phyloP scores from a whole-genome alignment of 2,797 vertebrate genomes.

The Taenioides sp. region DNA sequence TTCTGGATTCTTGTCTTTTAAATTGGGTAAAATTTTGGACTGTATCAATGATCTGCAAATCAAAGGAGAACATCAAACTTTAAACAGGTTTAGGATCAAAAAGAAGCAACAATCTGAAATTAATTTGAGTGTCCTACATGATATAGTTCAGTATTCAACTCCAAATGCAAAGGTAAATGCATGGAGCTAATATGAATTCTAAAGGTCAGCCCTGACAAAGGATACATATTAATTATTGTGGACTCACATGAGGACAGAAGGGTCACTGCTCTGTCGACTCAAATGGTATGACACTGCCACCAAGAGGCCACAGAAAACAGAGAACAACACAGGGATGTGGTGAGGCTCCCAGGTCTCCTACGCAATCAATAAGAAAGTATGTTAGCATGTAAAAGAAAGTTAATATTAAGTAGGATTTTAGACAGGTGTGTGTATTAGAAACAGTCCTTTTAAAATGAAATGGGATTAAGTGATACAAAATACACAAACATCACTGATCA shows the following conservation, averaged over 20 bases:
- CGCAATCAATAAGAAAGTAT: not conserved
- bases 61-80: conserved; percentile 16
- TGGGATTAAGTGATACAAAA: not conserved
- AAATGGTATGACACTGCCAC: conserved; percentile 97
- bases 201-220: not conserved
- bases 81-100: too few species aligned
- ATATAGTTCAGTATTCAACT: not conserved
- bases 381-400: not conserved
- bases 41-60: conserved; percentile 88
- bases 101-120: conserved; percentile 19
- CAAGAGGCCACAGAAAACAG: conserved; percentile 94
- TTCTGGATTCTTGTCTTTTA: conserved; percentile 96
- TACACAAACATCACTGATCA: too few species aligned
- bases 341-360: conserved; percentile 98
- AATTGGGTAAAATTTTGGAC: conserved; percentile 92
- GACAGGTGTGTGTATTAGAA: not conserved
- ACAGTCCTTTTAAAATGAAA: not conserved
- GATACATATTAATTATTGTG: not conserved
- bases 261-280: conserved; percentile 96
- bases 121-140: conserved; percentile 6
- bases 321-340: conserved; percentile 97
- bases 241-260: conserved; percentile 94
- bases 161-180: conserved; percentile 3
- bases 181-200: conserved; percentile 6
- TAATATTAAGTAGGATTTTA: not conserved